A percentile compares a stretch with the other conserved stretches of the same genome.
Evolutionary conservation across 1,140 invertebrate species (phyloP).

Genomic region (Wasmannia auropunctata): DNA sequence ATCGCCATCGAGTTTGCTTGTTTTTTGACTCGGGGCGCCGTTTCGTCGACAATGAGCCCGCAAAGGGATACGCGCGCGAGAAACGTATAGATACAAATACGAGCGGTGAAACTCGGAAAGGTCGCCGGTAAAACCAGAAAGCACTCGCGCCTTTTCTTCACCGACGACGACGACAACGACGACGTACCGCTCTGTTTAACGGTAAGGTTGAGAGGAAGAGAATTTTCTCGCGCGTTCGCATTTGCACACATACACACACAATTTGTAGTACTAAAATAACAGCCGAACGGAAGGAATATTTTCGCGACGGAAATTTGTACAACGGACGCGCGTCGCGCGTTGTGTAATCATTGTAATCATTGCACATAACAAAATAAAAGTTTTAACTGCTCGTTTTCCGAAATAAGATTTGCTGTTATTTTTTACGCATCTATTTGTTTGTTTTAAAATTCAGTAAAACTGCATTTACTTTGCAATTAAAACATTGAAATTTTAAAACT

Average conservation of each 20-base stretch:
- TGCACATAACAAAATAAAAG: constrained; percentile 8
- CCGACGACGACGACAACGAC: constrained; percentile 50
- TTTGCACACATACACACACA: neutral
- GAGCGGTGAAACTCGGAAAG: neutral
- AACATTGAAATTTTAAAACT: neutral
- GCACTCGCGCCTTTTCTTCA: constrained; percentile 67
- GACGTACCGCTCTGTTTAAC: neutral
- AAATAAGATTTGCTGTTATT: neutral
- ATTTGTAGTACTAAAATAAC: constrained; percentile 36
- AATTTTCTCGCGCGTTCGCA: constrained; percentile 10
- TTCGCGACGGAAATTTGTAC: constrained; percentile 4
- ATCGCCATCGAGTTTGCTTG: constrained; percentile 30
- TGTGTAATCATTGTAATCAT: constrained; percentile 23
- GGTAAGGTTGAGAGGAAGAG: neutral
- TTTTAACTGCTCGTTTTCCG: neutral
- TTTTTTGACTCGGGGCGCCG: constrained; percentile 14
- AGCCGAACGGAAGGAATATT: constrained; percentile 12
- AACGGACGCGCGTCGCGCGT: neutral
- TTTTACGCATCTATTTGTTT: neutral
- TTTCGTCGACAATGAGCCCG: constrained; percentile 24
- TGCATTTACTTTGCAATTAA: neutral
- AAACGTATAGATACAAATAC: neutral
- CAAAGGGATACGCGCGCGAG: constrained; percentile 1
- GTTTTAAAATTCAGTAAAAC: neutral
- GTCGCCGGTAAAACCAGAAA: constrained; percentile 16